These are phyloP conservation scores for Dicyrtomina minuta DNA, from an alignment of 2,888 invertebrate genomes.

Conservation along the genomic window DNA sequence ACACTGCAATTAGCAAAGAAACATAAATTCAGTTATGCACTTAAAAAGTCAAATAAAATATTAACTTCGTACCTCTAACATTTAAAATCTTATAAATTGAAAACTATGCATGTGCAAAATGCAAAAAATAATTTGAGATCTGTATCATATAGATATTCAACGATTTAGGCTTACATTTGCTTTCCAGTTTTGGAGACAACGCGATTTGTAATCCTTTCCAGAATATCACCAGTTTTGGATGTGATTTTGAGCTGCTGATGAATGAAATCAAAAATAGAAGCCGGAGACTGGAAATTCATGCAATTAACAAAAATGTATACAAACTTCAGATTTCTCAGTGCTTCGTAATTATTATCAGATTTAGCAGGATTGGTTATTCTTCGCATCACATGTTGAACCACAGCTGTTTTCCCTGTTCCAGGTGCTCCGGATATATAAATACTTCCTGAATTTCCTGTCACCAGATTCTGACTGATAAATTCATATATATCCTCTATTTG, in stretches of 20 bases:
- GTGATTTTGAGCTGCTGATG: constrained; percentile 66
- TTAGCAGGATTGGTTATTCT: too few relatives aligned
- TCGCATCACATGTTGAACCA: constrained; percentile 72
- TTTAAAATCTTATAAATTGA: too few relatives aligned
- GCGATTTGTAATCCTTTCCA: constrained; percentile 67
- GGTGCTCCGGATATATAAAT: constrained; percentile 95
- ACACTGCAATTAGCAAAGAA: too few relatives aligned
- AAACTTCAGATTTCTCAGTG: constrained; percentile 55
- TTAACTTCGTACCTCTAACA: background rate
- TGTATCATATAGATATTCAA: too few relatives aligned
- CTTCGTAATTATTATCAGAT: too few relatives aligned
- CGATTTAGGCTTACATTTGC: constrained; percentile 65
- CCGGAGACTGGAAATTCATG: constrained; percentile 81
- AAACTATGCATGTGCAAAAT: too few relatives aligned
- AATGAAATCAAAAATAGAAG: constrained; percentile 76
- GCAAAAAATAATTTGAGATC: too few relatives aligned
- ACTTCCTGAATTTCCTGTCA: constrained; percentile 70
- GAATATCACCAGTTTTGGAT: constrained; percentile 65
- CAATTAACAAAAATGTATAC: constrained; percentile 79
- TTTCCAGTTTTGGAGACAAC: constrained; percentile 69
- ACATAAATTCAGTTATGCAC: too few relatives aligned
- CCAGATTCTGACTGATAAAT: constrained; percentile 70
- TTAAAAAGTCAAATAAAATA: too few relatives aligned
- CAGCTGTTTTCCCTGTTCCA: constrained; percentile 95
- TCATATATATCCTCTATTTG: constrained; percentile 70